Conservation (phyloP, 2,113 vertebrate genomes). For the Xiphias gladius region DNA sequence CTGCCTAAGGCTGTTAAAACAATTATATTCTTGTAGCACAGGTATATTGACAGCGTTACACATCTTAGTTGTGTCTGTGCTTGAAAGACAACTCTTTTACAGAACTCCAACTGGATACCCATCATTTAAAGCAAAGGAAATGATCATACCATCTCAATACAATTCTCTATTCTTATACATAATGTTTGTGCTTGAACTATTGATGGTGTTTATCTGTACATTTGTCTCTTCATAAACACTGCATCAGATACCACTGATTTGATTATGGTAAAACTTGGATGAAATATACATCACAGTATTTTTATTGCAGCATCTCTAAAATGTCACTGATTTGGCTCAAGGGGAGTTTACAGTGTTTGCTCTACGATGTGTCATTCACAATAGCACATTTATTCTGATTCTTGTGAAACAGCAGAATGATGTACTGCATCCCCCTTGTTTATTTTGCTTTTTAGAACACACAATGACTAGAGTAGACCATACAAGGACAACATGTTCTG, state of each 20-base stretch:
- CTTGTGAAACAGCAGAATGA: not conserved
- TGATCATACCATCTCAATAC: not conserved
- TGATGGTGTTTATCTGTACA: not conserved
- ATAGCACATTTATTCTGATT: not conserved
- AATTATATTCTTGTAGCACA: slow-evolving; percentile 8
- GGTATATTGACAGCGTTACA: slow-evolving; percentile 16
- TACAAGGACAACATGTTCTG: not conserved
- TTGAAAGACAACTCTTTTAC: slow-evolving; percentile 4
- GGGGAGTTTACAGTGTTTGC: not conserved
- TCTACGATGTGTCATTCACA: not conserved
- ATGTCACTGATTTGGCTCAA: not conserved
- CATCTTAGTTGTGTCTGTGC: slow-evolving; percentile 9
- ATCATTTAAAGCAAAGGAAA: slow-evolving; percentile 34
- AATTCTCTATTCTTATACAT: not conserved
- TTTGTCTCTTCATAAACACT: not conserved
- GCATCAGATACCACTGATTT: not conserved
- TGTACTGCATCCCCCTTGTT: not conserved
- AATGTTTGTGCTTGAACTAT: not conserved
- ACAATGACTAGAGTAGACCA: not conserved
- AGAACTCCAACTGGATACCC: not conserved
- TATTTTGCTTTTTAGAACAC: not conserved
- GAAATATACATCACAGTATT: not conserved
- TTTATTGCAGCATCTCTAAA: not conserved
- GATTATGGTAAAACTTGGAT: not conserved
- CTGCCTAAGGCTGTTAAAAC: slow-evolving; percentile 23